Percentiles rank a stretch among this genome's conserved stretches.
Evolutionary conservation across 2,113 vertebrate species (phyloP).

Genomic region (Callipepla californica): DNA sequence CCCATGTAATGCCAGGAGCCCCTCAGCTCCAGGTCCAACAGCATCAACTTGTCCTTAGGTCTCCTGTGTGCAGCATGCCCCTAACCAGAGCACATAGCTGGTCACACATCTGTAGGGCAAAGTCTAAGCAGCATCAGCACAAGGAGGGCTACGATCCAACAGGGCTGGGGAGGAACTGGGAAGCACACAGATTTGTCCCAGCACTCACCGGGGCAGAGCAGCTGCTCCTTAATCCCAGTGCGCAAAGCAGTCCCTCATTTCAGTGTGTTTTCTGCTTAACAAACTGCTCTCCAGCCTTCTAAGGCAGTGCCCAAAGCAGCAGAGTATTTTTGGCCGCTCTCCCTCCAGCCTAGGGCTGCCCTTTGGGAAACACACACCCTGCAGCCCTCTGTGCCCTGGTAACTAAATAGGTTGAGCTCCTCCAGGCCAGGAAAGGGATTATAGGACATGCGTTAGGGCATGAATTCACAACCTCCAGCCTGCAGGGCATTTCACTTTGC

Average conservation of each 20-base stretch:
- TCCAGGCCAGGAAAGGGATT: conserved; percentile 40
- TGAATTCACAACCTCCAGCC: conserved; percentile 50
- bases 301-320: conserved; percentile 59
- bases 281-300: conserved; percentile 36
- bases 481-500: background rate
- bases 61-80: background rate
- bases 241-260: background rate
- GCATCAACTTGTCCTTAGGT: background rate
- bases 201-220: background rate
- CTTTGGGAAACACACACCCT: conserved; percentile 52
- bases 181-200: background rate
- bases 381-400: conserved; percentile 4
- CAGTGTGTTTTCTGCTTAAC: background rate
- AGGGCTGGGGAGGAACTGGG: background rate
- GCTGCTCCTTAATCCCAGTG: background rate
- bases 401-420: conserved; percentile 51
- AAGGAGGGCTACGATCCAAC: fast-evolving
- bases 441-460: conserved; percentile 45
- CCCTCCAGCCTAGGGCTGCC: conserved; percentile 23
- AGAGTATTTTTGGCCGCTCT: conserved; percentile 45
- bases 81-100: background rate
- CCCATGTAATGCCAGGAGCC: background rate
- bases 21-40: background rate
- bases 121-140: background rate
- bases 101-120: fast-evolving